Evolutionary conservation across 2,888 invertebrate species (phyloP).

Genomic region (Elegia similella): DNA sequence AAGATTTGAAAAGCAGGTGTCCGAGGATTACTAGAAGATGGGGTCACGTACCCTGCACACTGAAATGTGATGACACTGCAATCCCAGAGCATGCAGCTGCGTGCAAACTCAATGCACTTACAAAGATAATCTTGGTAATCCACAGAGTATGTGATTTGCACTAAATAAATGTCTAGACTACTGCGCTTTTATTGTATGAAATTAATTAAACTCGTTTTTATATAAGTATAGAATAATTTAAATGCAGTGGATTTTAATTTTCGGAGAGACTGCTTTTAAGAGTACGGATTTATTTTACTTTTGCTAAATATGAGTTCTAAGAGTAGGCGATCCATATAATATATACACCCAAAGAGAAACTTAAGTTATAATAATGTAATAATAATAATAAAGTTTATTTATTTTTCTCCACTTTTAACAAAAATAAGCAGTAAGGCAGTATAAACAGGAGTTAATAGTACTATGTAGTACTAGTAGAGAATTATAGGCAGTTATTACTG

Average conservation of each 20-base stretch:
- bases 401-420: too few species aligned
- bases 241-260: too few species aligned
- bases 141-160: conserved; percentile 24
- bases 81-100: conserved; percentile 54
- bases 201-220: background rate
- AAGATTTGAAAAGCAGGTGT: conserved; percentile 72
- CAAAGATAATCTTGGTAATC: conserved; percentile 45
- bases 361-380: too few species aligned
- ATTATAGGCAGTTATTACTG: too few species aligned
- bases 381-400: too few species aligned
- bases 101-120: conserved; percentile 47
- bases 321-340: too few species aligned
- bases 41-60: conserved; percentile 66
- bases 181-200: background rate
- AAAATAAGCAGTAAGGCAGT: too few species aligned
- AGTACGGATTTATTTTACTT: background rate
- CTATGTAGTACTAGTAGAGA: too few species aligned
- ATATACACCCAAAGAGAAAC: too few species aligned
- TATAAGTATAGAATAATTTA: background rate
- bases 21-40: conserved; percentile 69
- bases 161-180: background rate
- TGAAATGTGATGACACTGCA: conserved; percentile 76
- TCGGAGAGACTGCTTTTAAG: too few species aligned
- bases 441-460: too few species aligned
- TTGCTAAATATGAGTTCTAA: too few species aligned